Evolutionary conservation across 2,797 vertebrate genomes (phyloP).

Genomic region (Centropyge bicolor): DNA sequence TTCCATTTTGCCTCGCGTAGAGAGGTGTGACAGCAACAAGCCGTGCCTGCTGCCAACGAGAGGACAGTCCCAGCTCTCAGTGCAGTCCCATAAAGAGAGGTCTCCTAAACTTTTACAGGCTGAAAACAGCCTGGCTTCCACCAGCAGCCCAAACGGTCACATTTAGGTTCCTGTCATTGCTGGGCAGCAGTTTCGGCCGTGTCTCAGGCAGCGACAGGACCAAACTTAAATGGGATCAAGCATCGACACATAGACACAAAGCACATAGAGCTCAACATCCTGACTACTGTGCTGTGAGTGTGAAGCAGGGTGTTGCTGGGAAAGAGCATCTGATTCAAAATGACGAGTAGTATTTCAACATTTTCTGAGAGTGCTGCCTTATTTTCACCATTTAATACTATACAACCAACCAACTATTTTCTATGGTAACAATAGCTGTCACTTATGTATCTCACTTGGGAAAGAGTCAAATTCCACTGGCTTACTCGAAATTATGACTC

Average conservation of each 20-base stretch:
- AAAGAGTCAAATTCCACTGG: neutral
- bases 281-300: neutral
- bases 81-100: conserved; percentile 74
- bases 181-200: conserved; percentile 17
- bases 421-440: neutral
- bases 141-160: conserved; percentile 41
- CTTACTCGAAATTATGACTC: neutral
- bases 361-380: neutral
- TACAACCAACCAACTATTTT: neutral
- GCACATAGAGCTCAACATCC: neutral
- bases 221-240: neutral
- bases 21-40: conserved; percentile 55
- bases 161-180: conserved; percentile 40
- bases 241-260: too few relatives aligned
- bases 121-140: conserved; percentile 76
- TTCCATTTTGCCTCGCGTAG: conserved; percentile 47
- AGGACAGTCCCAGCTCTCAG: conserved; percentile 58
- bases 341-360: neutral
- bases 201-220: neutral
- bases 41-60: conserved; percentile 46
- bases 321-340: neutral
- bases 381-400: too few relatives aligned
- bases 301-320: too few relatives aligned
- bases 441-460: neutral
- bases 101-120: conserved; percentile 85